phyloP scores from a whole-genome alignment of 2,113 vertebrate species.

The Vulpes lagopus region DNA sequence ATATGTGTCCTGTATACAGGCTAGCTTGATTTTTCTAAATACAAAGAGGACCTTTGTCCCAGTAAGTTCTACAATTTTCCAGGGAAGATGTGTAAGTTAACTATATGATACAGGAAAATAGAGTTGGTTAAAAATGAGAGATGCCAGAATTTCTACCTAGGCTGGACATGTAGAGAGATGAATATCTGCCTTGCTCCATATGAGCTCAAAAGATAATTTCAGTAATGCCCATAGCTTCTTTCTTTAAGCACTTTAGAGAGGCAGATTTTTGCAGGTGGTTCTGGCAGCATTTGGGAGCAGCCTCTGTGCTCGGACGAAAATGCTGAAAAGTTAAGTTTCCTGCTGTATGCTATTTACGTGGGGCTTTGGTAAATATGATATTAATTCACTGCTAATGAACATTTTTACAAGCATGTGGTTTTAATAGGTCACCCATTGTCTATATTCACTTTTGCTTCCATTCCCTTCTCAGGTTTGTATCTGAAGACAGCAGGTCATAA shows the following conservation, averaged over 20 bases:
- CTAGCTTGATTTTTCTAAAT: conserved; percentile 72
- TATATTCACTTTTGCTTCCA: background rate
- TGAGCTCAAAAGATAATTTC: conserved; percentile 69
- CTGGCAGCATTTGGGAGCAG: conserved; percentile 6
- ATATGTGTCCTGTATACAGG: conserved; percentile 38
- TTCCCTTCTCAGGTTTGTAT: conserved; percentile 49
- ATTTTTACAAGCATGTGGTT: conserved; percentile 39
- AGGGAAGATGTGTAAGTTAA: conserved; percentile 68
- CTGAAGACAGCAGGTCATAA: conserved; percentile 63
- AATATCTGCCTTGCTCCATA: conserved; percentile 62
- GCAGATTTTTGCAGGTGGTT: conserved; percentile 36
- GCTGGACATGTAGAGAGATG: conserved; percentile 58
- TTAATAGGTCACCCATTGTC: background rate
- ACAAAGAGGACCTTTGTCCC: background rate
- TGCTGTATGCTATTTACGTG: background rate
- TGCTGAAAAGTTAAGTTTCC: background rate
- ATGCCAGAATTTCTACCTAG: conserved; percentile 60
- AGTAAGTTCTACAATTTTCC: conserved; percentile 72
- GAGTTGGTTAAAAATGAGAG: background rate
- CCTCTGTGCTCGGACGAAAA: conserved; percentile 37
- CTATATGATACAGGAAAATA: conserved; percentile 10
- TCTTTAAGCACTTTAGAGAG: conserved; percentile 2
- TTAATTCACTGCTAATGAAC: conserved; percentile 51
- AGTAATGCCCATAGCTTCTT: conserved; percentile 56
- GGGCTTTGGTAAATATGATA: conserved; percentile 51